Evolutionary conservation across 1,140 invertebrate genomes (phyloP), one percentile per base, ranked within the genome.

Genomic region (Delia radicum): DNA sequence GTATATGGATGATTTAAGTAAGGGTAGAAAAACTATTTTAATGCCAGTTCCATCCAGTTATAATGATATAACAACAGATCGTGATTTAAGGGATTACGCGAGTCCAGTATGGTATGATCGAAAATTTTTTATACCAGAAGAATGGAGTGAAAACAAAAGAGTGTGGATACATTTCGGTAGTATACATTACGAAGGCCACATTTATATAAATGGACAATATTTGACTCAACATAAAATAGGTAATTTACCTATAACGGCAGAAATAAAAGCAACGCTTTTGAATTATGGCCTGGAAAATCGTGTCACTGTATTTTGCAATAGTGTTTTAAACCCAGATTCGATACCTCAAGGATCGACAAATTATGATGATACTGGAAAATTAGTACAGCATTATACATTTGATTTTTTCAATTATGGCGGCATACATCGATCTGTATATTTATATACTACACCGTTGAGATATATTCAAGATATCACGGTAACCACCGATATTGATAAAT

Each of bases 361-460:
- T 84, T 15, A 29, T 21, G 73, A 21, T 74, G 92, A 95, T 80
- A 89, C 91, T 69, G 88, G 90, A 26, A 89, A 90, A 65, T 90
- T 92, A 75, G 85, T 91, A n/a, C 94, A 97, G 82, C 89, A 90
- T 8, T 94, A 96, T 76, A 93, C 93, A n/a, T 98, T 99, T 85
- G 98, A 99, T 85, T 99, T 99, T 87, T 98, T 98, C 87, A 98
- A 99, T 86, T 99, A 99, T 87, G 97, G 97, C 5, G 97, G 97
- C 1, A 98, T 99, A 74, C 95, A 99, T 85, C 91, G 97, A 55
- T 91, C 94, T 28, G 96, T 99, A n/a, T 90, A 93, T 78, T 81
- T 99, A 0, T 95, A 96, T 82, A 93, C 95, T 0, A 96, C 94
- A 12, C 96, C 96, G 1, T 86, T 87, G 55, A 85, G 89, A 3